A percentile compares a stretch with the other conserved stretches of the same genome.
phyloP scores from a whole-genome alignment of 1,140 invertebrate genomes.

The Lepidostoma basale region DNA sequence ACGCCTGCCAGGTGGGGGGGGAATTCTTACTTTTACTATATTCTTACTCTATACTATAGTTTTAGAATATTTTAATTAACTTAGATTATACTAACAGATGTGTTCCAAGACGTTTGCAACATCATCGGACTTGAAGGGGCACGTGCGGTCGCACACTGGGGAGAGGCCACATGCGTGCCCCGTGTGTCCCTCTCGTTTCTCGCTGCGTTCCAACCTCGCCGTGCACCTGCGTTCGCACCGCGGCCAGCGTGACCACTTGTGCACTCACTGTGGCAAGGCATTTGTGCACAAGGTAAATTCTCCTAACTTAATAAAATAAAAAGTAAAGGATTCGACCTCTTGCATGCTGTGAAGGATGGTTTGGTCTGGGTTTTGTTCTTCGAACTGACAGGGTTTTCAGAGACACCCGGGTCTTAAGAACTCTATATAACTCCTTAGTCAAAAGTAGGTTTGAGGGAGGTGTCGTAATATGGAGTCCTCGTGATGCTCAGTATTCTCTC shows the following conservation, averaged over 20 bases:
- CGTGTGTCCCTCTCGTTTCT: constrained; percentile 45
- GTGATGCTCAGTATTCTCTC: too few relatives aligned
- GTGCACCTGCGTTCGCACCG: constrained; percentile 48
- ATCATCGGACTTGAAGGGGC: constrained; percentile 6
- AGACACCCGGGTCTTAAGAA: background rate
- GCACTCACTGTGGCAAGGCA: constrained; percentile 47
- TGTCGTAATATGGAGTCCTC: background rate
- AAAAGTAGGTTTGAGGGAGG: too few relatives aligned
- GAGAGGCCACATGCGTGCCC: constrained; percentile 32
- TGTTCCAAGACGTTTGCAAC: constrained; percentile 10
- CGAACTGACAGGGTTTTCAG: background rate
- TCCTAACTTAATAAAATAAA: background rate
- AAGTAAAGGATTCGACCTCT: background rate
- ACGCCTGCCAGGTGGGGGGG: constrained; percentile 3
- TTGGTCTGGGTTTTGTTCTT: background rate
- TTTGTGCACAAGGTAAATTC: constrained; percentile 35
- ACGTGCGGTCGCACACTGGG: constrained; percentile 6
- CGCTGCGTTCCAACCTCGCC: constrained; percentile 46
- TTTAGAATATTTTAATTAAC: background rate
- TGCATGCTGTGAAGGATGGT: background rate
- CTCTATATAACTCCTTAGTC: background rate
- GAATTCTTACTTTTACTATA: too few relatives aligned
- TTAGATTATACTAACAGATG: background rate
- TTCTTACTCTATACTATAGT: too few relatives aligned
- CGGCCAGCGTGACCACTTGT: constrained; percentile 48